Evolutionary conservation across 2,888 invertebrate genomes (phyloP).

Genomic region (Therioaphis trifolii): DNA sequence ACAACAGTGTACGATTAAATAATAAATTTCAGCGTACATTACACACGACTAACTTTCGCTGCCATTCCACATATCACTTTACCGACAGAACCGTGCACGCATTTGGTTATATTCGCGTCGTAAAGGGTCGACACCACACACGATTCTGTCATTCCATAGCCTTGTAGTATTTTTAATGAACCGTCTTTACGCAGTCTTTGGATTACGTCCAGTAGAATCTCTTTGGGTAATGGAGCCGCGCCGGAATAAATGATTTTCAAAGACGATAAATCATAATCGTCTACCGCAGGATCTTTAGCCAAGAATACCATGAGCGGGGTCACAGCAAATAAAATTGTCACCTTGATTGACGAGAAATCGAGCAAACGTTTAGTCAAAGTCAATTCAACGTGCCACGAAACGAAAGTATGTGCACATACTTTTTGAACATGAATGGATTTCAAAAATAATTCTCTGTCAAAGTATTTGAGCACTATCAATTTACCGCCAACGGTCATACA

Average conservation of each 20-base stretch:
- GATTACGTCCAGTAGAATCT: constrained; percentile 47
- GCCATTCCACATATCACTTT: constrained; percentile 64
- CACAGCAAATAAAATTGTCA: constrained; percentile 76
- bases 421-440: constrained; percentile 76
- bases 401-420: constrained; percentile 60
- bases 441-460: constrained; percentile 78
- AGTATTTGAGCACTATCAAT: constrained; percentile 77
- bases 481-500: constrained; percentile 74
- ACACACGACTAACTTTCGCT: constrained; percentile 64
- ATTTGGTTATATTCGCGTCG: constrained; percentile 33
- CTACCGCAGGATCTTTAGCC: constrained; percentile 71
- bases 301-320: constrained; percentile 82
- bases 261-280: constrained; percentile 69
- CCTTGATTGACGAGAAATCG: constrained; percentile 63
- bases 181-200: constrained; percentile 60
- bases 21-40: background rate
- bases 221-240: constrained; percentile 70
- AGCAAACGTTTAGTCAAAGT: background rate
- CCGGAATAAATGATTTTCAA: constrained; percentile 69
- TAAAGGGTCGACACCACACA: constrained; percentile 6
- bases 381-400: too few species aligned
- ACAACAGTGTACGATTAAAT: constrained; percentile 10
- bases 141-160: constrained; percentile 65
- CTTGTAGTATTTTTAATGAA: constrained; percentile 23
- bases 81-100: constrained; percentile 65